Percentiles rank a stretch among this genome's conserved stretches.
phyloP scores from a whole-genome alignment of 2,113 vertebrate genomes.

The Psilopsiagon aymara region DNA sequence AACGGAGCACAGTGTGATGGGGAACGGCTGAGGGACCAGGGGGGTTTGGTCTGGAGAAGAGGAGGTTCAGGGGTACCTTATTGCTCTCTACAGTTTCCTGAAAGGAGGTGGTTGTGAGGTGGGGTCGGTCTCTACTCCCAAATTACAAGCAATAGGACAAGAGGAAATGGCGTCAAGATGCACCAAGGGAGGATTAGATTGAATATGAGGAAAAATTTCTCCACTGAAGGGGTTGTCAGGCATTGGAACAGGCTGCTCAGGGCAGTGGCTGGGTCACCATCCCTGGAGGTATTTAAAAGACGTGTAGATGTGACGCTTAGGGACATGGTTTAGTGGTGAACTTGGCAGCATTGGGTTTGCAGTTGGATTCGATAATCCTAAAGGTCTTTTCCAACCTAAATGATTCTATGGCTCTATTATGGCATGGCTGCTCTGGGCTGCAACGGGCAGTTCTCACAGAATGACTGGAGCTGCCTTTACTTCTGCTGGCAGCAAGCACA shows the following conservation, averaged over 20 bases:
- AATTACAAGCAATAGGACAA: neutral
- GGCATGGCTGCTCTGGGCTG: neutral
- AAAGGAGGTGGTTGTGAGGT: neutral
- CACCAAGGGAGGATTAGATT: neutral
- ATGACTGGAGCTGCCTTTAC: neutral
- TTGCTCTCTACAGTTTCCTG: fast-evolving
- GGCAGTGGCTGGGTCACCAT: neutral
- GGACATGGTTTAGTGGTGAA: neutral
- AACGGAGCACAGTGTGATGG: fast-evolving
- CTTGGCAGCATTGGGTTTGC: neutral
- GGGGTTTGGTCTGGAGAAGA: neutral
- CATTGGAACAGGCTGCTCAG: neutral
- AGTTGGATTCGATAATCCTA: neutral
- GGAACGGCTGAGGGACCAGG: neutral
- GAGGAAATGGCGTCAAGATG: neutral
- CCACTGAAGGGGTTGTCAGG: neutral
- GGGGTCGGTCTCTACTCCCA: fast-evolving
- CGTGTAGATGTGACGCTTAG: neutral
- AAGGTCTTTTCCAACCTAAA: neutral
- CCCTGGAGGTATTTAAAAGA: neutral
- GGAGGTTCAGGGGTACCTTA: neutral
- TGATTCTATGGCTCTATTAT: neutral
- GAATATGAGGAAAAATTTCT: neutral
- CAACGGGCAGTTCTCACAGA: neutral
- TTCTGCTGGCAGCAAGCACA: neutral